Evolutionary conservation across 53 echinoderm and acorn worm species (phyloP).

Genomic region (Paracentrotus lividus): DNA sequence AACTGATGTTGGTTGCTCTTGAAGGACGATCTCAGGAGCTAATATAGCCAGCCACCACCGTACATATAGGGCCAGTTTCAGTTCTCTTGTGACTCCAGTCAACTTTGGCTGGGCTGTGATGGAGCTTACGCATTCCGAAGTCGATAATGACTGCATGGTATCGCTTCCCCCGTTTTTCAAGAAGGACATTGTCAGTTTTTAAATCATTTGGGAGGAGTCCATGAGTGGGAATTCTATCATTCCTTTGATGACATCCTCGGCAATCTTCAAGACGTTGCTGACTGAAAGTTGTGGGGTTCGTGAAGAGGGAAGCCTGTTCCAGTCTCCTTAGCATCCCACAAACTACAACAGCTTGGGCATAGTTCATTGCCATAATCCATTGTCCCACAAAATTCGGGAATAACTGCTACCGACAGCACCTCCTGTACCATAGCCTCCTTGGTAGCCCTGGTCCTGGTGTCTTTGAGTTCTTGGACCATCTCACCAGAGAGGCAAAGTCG

Average conservation of each 20-base stretch:
- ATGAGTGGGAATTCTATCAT: constrained; percentile 40
- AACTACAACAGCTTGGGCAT: neutral
- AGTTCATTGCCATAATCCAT: neutral
- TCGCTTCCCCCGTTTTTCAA: constrained; percentile 3
- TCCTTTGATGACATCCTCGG: constrained; percentile 19
- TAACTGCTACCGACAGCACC: neutral
- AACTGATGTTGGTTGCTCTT: constrained; percentile 14
- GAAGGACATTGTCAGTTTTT: constrained; percentile 20
- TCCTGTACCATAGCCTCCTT: constrained; percentile 35
- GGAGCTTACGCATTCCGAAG: neutral
- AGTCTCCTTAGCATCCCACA: too few relatives aligned
- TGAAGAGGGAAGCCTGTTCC: constrained; percentile 4
- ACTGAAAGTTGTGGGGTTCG: neutral
- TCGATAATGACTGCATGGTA: constrained; percentile 33
- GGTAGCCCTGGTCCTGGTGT: constrained; percentile 9
- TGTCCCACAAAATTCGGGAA: constrained; percentile 8
- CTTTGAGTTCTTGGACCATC: constrained; percentile 18
- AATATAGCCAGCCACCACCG: constrained; percentile 2
- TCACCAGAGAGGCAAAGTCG: constrained; percentile 27
- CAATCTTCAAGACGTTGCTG: neutral
- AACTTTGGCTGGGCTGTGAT: neutral
- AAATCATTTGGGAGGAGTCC: constrained; percentile 35
- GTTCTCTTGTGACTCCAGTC: neutral
- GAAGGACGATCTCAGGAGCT: neutral
- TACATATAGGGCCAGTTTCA: constrained; percentile 21